Conservation (phyloP, 2,113 vertebrate genomes). For the Chunga burmeisteri region DNA sequence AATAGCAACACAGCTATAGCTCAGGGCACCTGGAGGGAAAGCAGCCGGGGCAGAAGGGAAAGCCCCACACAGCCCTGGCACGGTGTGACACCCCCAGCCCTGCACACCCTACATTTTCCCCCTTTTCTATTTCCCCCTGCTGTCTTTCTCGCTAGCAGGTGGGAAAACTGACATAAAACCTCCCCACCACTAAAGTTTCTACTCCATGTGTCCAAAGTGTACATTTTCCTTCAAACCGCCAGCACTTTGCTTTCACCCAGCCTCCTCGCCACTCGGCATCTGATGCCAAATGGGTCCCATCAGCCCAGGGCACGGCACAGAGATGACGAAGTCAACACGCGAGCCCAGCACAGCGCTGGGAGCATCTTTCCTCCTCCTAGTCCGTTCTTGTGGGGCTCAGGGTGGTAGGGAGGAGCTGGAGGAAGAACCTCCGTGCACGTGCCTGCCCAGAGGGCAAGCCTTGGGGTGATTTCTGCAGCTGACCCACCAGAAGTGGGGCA, state of each 20-base stretch:
- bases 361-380: not conserved
- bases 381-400: not conserved
- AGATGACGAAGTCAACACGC: fast-evolving
- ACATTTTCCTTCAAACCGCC: fast-evolving
- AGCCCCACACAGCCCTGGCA: not conserved
- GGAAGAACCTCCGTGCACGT: not conserved
- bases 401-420: not conserved
- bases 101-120: not conserved
- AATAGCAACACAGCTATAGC: not conserved
- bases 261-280: fast-evolving
- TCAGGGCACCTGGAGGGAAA: not conserved
- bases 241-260: not conserved
- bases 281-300: not conserved
- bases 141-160: not conserved
- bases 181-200: not conserved
- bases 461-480: not conserved
- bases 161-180: not conserved
- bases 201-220: fast-evolving
- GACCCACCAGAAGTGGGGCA: not conserved
- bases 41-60: not conserved
- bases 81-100: not conserved
- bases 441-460: not conserved
- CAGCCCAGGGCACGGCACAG: fast-evolving
- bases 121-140: not conserved
- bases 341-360: fast-evolving